phyloP scores from a whole-genome alignment of 2,888 invertebrate species.

The Nephrotoma guestfalica region DNA sequence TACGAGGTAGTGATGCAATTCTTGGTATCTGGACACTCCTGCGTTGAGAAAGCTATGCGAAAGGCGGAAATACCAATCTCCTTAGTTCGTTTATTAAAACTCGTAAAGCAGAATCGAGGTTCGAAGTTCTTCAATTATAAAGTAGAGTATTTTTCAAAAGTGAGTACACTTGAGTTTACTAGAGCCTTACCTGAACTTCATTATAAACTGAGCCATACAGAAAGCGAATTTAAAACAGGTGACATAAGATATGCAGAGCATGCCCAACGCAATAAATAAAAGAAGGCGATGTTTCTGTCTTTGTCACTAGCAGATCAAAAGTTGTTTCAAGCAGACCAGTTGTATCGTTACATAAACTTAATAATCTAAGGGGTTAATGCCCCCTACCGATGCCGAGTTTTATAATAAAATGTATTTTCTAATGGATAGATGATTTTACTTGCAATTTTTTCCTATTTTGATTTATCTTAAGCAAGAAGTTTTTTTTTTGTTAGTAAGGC shows the following conservation, averaged over 20 bases:
- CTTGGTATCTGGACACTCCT: too few relatives aligned
- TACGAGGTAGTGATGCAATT: too few relatives aligned
- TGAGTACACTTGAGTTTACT: neutral
- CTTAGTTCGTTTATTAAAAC: neutral
- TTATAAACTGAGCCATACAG: neutral
- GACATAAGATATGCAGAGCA: neutral
- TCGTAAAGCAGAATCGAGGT: neutral
- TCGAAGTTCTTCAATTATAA: neutral
- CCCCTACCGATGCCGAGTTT: neutral
- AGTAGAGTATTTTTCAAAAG: neutral
- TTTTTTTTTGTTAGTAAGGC: neutral
- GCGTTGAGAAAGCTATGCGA: neutral
- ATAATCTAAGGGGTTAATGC: neutral
- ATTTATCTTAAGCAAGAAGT: neutral
- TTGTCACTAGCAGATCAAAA: neutral
- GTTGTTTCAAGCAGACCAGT: neutral
- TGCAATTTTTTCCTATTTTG: neutral
- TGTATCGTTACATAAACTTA: neutral
- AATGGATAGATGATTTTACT: neutral
- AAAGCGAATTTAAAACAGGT: neutral
- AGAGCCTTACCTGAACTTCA: neutral
- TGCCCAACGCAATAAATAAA: neutral
- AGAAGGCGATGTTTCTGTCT: neutral
- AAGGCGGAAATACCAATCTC: neutral
- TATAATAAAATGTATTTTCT: neutral